phyloP scores from a whole-genome alignment of 2,888 invertebrate species.

The Agrochola litura region DNA sequence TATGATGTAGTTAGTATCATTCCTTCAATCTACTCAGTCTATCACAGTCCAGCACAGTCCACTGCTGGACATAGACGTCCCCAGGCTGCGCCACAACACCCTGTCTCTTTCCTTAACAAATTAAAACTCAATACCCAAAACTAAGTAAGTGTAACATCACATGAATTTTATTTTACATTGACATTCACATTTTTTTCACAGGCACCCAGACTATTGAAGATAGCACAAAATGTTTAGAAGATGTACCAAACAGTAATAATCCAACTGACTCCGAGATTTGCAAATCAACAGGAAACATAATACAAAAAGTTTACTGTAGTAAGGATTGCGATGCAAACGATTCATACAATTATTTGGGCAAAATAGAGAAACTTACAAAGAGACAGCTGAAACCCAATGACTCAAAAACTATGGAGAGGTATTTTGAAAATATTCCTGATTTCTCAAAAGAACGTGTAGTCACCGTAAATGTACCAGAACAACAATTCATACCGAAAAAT shows the following conservation, averaged over 20 bases:
- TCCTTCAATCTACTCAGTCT: background rate
- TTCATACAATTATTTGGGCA: constrained; percentile 53
- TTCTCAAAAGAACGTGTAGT: constrained; percentile 74
- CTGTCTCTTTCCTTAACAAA: background rate
- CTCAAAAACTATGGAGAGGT: constrained; percentile 64
- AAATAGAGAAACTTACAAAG: constrained; percentile 71
- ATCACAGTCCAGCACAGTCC: no score
- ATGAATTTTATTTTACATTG: background rate
- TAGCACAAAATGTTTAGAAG: background rate
- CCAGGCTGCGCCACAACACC: no score
- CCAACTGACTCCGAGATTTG: constrained; percentile 1
- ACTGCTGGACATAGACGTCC: no score
- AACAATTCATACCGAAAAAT: constrained; percentile 77
- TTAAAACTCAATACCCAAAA: background rate
- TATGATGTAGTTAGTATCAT: background rate
- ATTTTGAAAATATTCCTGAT: constrained; percentile 78
- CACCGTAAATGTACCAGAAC: constrained; percentile 76
- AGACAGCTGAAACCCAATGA: constrained; percentile 69
- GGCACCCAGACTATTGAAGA: constrained; percentile 14
- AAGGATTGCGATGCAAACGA: constrained; percentile 13
- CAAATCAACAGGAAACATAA: background rate
- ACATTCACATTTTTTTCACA: constrained; percentile 2
- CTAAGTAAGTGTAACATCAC: background rate
- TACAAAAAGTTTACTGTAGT: background rate
- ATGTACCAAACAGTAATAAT: background rate